Evolutionary conservation across 2,113 vertebrate species (phyloP).

Genomic region (Eublepharis macularius): DNA sequence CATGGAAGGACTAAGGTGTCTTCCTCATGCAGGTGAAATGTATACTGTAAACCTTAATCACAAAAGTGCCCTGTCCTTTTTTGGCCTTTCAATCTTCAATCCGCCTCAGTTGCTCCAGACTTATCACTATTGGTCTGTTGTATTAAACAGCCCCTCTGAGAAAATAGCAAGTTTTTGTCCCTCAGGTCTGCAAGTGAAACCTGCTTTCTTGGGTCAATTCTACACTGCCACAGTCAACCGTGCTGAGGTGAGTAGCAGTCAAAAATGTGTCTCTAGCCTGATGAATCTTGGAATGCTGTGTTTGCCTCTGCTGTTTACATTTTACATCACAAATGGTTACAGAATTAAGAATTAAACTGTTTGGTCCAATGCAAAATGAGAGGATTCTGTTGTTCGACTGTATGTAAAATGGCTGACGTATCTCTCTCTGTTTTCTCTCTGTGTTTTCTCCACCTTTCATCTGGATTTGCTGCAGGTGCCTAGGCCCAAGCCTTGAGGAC

Average conservation of each 20-base stretch:
- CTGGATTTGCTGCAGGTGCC: slow-evolving; percentile 83
- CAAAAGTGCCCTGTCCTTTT: not conserved
- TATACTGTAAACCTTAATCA: not conserved
- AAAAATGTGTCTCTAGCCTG: not conserved
- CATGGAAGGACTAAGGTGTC: not conserved
- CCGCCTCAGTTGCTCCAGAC: not conserved
- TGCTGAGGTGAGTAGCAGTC: not conserved
- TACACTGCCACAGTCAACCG: not conserved
- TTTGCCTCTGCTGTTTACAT: slow-evolving; percentile 13
- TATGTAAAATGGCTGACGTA: slow-evolving; percentile 24
- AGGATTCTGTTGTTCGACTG: not conserved
- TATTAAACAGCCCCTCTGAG: slow-evolving; percentile 30
- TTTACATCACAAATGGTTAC: not conserved
- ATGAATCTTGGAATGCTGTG: slow-evolving; percentile 11
- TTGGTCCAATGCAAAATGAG: not conserved
- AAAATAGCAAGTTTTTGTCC: slow-evolving; percentile 36
- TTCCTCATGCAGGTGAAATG: not conserved
- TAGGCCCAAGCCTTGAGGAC: slow-evolving; percentile 91
- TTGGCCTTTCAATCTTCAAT: not conserved
- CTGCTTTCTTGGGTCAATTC: slow-evolving; percentile 6
- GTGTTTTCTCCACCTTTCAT: slow-evolving; percentile 35
- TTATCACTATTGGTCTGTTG: slow-evolving; percentile 34
- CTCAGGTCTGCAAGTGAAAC: slow-evolving; percentile 30
- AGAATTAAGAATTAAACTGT: slow-evolving; percentile 7
- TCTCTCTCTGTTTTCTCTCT: slow-evolving; percentile 43